These are phyloP conservation scores for Ernsta delagoae DNA, from an alignment of 2,888 invertebrate species.

Conservation along the genomic window DNA sequence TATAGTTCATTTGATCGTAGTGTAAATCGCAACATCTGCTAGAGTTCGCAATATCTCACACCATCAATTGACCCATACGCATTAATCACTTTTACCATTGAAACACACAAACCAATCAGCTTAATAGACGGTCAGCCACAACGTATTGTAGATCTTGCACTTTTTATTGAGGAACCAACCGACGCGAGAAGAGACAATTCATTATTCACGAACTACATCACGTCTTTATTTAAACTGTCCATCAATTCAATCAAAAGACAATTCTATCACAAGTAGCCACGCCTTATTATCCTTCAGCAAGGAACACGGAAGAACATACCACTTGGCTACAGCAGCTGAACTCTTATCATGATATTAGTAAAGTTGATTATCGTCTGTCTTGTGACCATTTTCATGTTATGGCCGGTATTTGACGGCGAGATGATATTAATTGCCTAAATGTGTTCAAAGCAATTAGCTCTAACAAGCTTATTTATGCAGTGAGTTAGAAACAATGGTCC, in stretches of 20 bases:
- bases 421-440: constrained; percentile 52
- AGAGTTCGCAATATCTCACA: not conserved
- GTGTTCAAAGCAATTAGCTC: constrained; percentile 51
- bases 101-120: constrained; percentile 24
- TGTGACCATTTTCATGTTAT: constrained; percentile 40
- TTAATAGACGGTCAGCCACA: constrained; percentile 22
- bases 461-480: constrained; percentile 49
- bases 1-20: not conserved
- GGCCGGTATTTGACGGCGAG: constrained; percentile 40
- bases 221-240: constrained; percentile 36
- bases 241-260: constrained; percentile 5
- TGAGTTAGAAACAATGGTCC: constrained; percentile 40
- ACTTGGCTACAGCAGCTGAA: not conserved
- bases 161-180: constrained; percentile 16
- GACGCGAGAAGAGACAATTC: constrained; percentile 29
- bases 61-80: constrained; percentile 6
- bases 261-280: constrained; percentile 29
- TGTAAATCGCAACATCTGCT: not conserved
- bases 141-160: constrained; percentile 15
- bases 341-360: not conserved
- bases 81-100: constrained; percentile 24
- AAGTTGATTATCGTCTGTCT: constrained; percentile 4
- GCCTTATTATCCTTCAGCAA: constrained; percentile 30
- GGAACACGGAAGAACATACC: constrained; percentile 30
- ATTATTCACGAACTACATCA: constrained; percentile 41